phyloP scores from a whole-genome alignment of 1,140 invertebrate species.

The Harpegnathos saltator region DNA sequence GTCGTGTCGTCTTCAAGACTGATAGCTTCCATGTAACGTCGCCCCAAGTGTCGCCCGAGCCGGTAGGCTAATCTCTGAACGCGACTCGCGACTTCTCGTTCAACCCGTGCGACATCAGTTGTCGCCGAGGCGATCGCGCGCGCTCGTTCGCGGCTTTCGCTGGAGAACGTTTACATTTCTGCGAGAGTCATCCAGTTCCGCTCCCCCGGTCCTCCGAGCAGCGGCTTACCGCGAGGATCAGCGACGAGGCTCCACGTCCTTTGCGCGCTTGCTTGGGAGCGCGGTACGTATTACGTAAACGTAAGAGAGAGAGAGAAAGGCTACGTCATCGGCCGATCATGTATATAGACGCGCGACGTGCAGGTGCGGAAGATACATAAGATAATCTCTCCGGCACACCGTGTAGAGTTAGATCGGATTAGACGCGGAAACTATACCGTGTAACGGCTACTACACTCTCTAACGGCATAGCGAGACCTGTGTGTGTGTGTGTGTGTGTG shows the following conservation, averaged over 20 bases:
- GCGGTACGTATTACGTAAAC: no score
- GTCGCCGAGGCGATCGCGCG: neutral
- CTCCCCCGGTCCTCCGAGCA: neutral
- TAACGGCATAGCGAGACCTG: slow-evolving; percentile 51
- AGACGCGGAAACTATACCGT: slow-evolving; percentile 35
- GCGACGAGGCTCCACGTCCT: neutral
- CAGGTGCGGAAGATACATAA: slow-evolving; percentile 65
- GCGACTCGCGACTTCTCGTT: neutral
- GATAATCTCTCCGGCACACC: slow-evolving; percentile 65
- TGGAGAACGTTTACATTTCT: slow-evolving; percentile 4
- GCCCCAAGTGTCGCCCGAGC: neutral
- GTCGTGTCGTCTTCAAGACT: neutral
- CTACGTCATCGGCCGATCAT: slow-evolving; percentile 68
- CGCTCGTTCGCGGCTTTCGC: neutral
- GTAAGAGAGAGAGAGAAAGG: no score
- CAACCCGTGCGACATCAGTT: neutral
- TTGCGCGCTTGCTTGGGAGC: no score
- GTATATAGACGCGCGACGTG: slow-evolving; percentile 76
- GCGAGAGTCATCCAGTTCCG: neutral
- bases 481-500: no score
- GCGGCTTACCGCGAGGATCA: neutral
- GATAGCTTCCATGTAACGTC: neutral
- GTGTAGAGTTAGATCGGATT: slow-evolving; percentile 73
- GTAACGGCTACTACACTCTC: slow-evolving; percentile 44
- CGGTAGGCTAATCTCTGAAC: neutral